Conservation (phyloP, 1,140 invertebrate species). For the Caenorhabditis inopinata region DNA sequence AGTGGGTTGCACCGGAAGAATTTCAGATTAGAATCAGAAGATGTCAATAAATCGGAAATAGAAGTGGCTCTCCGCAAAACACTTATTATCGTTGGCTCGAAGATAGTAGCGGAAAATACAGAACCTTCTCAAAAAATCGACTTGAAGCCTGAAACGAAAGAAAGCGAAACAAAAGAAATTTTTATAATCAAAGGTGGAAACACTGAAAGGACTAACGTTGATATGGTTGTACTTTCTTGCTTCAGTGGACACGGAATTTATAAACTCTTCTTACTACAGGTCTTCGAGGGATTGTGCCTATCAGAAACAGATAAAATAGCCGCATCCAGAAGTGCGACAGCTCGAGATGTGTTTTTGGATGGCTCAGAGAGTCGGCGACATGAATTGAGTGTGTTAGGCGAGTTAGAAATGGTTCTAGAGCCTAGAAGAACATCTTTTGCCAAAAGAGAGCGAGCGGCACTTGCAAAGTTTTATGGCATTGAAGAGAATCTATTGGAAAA, state of each 20-base stretch:
- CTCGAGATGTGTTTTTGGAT: conserved; percentile 7
- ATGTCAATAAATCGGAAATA: background rate
- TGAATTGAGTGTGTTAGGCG: background rate
- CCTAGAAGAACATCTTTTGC: background rate
- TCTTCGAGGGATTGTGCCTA: background rate
- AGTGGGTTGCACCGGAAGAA: no score
- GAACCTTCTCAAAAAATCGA: background rate
- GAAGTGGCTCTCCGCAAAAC: background rate
- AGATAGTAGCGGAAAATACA: background rate
- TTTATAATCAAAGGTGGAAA: background rate
- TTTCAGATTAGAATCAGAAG: conserved; percentile 9
- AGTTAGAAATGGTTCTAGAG: background rate
- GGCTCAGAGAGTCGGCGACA: background rate
- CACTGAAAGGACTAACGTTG: background rate
- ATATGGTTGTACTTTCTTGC: background rate
- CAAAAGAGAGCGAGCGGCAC: background rate
- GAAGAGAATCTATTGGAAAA: background rate
- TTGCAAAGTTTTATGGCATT: conserved; percentile 4
- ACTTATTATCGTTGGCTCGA: background rate
- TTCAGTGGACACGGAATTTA: background rate
- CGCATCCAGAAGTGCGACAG: background rate
- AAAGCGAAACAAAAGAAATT: background rate
- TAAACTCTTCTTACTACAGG: background rate
- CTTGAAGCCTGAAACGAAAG: background rate
- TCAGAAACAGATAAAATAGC: background rate